Conservation (phyloP, 2,888 invertebrate genomes). For the Protodeltote pygarga region DNA sequence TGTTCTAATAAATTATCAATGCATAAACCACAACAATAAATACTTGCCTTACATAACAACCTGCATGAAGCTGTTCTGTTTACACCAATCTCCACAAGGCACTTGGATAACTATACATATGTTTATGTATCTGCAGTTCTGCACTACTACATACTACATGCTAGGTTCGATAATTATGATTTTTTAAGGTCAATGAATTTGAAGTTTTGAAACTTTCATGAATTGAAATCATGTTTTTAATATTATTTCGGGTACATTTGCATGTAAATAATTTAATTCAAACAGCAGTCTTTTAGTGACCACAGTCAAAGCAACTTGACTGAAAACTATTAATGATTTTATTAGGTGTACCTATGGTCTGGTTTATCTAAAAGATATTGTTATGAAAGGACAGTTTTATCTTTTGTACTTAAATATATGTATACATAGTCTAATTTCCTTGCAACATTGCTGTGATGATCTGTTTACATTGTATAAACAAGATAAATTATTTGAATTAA, state of each 20-base stretch:
- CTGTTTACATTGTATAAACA: slow-evolving; percentile 1
- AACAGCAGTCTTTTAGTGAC: too few species aligned
- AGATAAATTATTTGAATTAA: slow-evolving; percentile 5
- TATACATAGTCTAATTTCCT: slow-evolving; percentile 11
- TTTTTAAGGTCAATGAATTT: slow-evolving; percentile 42
- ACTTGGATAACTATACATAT: too few species aligned
- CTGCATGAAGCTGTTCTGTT: slow-evolving; percentile 15
- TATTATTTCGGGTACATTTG: too few species aligned
- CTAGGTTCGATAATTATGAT: too few species aligned
- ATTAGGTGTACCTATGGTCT: slow-evolving; percentile 14
- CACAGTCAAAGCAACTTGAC: too few species aligned
- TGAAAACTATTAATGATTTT: too few species aligned
- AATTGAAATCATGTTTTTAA: too few species aligned
- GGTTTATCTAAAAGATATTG: slow-evolving; percentile 44
- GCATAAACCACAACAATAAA: slow-evolving; percentile 7
- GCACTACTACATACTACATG: slow-evolving; percentile 3
- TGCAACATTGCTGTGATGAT: slow-evolving; percentile 1
- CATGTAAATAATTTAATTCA: too few species aligned
- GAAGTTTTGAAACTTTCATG: slow-evolving; percentile 14
- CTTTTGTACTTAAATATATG: slow-evolving; percentile 35
- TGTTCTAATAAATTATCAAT: background rate
- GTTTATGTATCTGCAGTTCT: slow-evolving; percentile 7
- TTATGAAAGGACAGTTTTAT: slow-evolving; percentile 36
- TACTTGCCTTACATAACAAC: slow-evolving; percentile 10
- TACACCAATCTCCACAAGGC: background rate